phyloP scores from a whole-genome alignment of 2,888 invertebrate species.

The Polia nebulosa region DNA sequence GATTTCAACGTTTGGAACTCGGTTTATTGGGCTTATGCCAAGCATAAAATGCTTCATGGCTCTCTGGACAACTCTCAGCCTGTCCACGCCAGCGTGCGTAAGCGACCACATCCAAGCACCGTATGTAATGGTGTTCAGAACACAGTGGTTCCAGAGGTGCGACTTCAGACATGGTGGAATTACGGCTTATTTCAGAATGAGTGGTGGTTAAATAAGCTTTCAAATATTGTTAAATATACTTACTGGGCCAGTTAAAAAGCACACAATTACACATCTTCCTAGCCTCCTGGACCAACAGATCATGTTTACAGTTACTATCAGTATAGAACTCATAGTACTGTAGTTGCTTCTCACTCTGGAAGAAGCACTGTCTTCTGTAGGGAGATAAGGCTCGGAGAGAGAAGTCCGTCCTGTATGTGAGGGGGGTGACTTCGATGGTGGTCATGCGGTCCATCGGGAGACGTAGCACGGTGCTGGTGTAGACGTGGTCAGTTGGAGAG shows the following conservation, averaged over 20 bases:
- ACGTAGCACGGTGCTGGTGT: conserved; percentile 84
- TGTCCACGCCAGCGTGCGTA: too few species aligned
- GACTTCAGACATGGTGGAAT: too few species aligned
- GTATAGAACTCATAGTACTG: conserved; percentile 88
- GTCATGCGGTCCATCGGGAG: conserved; percentile 88
- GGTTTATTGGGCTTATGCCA: too few species aligned
- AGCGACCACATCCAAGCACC: too few species aligned
- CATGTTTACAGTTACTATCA: conserved; percentile 89
- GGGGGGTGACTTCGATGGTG: conserved; percentile 85
- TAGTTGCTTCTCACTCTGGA: conserved; percentile 83
- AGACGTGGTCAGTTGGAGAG: conserved; percentile 86
- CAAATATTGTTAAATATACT: too few species aligned
- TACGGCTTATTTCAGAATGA: too few species aligned
- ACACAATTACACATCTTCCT: conserved; percentile 86
- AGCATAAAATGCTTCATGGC: too few species aligned
- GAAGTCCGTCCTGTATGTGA: conserved; percentile 84
- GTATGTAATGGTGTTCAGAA: too few species aligned
- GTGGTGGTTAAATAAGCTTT: too few species aligned
- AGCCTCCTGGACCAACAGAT: conserved; percentile 87
- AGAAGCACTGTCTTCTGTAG: conserved; percentile 84
- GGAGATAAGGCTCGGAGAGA: conserved; percentile 78
- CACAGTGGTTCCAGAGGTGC: too few species aligned
- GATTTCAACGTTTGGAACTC: too few species aligned
- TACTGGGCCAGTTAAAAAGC: conserved; percentile 86
- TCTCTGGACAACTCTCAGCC: too few species aligned